Evolutionary conservation across 2,113 vertebrate genomes (phyloP), one percentile per base, ranked within the genome.

Genomic region (Heterotis niloticus): DNA sequence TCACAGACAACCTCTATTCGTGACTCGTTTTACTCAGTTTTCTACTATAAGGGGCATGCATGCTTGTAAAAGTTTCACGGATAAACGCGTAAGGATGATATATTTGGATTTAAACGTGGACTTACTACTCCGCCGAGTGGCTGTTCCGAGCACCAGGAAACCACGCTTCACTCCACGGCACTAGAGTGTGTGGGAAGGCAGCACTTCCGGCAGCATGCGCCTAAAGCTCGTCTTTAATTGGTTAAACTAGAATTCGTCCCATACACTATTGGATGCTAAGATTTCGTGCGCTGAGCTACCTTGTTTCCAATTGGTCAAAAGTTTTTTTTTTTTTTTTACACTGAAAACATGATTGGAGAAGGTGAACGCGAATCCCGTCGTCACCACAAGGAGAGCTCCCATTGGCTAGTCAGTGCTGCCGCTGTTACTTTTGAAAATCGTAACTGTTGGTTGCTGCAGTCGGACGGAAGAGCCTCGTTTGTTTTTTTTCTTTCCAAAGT

Each of bases 391-490:
- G 0, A 5, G 68, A 7, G 12, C 23, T 24, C 26, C 86, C 0
- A 90, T 89, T 92, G 91, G 92, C 23, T 86, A 13, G 54, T 0
- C 0, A 3, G 0, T 0, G 2, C 5, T 1, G 0, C 17, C 1
- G 77, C 84, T 78, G 51, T n/a, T 28, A 82, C 1, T 84, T 93
- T 93, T 91, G 87, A 93, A 93, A 91, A 86, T n/a, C 29, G 23
- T 57, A 26, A 7, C 51, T 75, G 26, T 17, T 54, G 57, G 68
- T 62, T 60, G 34, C 74, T 34, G 65, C 16, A 12, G 26, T 7
- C 24, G 5, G 5, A n/a, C 52, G 24, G 11, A 0, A n/a, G n/a
- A 9, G 24, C 34, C 20, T 56, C 71, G 74, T 34, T 16, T 14
- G 51, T n/a, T 62, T 76, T 29, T 59, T 0, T 17, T 12, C 16